Evolutionary conservation across 2,888 invertebrate genomes (phyloP).

Genomic region (Nipponacmea schrenckii): DNA sequence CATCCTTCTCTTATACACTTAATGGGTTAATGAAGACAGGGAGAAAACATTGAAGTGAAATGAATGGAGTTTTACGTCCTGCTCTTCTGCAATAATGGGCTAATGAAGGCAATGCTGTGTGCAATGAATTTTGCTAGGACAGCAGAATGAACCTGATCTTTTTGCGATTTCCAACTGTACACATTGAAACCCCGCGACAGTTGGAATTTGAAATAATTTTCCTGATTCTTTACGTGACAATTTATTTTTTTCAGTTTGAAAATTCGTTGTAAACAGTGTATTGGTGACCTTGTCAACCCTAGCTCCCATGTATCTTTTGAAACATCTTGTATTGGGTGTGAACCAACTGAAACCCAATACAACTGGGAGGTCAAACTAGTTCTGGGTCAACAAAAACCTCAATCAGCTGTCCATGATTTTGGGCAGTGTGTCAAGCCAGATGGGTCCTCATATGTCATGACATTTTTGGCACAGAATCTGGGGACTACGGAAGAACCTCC

Average conservation of each 20-base stretch:
- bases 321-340: slow-evolving; percentile 44
- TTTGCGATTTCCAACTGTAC: too few species aligned
- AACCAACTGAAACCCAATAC: slow-evolving; percentile 32
- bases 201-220: too few species aligned
- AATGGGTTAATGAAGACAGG: too few species aligned
- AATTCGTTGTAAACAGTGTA: slow-evolving; percentile 48
- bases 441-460: slow-evolving; percentile 33
- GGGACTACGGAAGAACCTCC: slow-evolving; percentile 10
- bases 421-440: slow-evolving; percentile 43
- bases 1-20: too few species aligned
- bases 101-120: too few species aligned
- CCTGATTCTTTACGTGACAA: too few species aligned
- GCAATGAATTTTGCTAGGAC: too few species aligned
- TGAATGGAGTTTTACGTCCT: too few species aligned
- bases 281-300: slow-evolving; percentile 43
- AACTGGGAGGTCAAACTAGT: slow-evolving; percentile 42
- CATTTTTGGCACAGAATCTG: neutral
- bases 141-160: too few species aligned
- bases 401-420: slow-evolving; percentile 20
- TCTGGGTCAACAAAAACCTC: slow-evolving; percentile 24
- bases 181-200: too few species aligned
- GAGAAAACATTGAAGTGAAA: too few species aligned
- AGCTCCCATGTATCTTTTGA: slow-evolving; percentile 51
- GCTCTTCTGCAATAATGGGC: too few species aligned
- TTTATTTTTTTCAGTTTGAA: slow-evolving; percentile 50